Conservation (phyloP, 2,888 invertebrate species). For the Xestia ashworthii region DNA sequence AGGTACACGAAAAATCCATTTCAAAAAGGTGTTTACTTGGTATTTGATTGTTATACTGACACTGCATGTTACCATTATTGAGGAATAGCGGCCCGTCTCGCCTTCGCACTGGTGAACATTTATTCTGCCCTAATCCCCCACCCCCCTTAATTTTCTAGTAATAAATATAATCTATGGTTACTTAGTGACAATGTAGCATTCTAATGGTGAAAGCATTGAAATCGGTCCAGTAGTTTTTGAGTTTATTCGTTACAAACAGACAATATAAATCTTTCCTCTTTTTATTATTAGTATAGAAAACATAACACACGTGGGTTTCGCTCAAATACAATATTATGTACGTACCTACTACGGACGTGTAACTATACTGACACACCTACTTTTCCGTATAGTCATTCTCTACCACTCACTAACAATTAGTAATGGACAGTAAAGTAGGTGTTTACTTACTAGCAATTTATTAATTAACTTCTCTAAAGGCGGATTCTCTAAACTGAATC, state of each 20-base stretch:
- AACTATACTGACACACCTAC: neutral
- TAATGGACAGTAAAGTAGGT: neutral
- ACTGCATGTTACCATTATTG: neutral
- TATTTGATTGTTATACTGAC: neutral
- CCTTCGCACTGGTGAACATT: no score
- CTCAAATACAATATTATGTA: neutral
- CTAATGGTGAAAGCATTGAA: no score
- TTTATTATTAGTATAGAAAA: no score
- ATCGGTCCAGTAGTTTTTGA: no score
- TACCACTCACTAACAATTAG: neutral
- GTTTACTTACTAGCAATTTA: neutral
- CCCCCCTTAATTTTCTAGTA: no score
- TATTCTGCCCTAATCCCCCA: no score
- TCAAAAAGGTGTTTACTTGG: neutral
- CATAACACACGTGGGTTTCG: neutral
- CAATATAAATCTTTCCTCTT: no score
- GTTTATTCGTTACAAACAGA: no score
- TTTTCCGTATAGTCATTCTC: neutral
- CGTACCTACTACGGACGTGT: neutral
- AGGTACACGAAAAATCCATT: neutral
- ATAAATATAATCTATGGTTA: no score
- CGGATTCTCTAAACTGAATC: neutral
- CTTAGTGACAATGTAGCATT: no score
- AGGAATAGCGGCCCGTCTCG: neutral
- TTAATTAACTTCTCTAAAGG: neutral